Base-by-base conservation (phyloP, 2,888 invertebrate genomes). In the Athalia circularis region DNA sequence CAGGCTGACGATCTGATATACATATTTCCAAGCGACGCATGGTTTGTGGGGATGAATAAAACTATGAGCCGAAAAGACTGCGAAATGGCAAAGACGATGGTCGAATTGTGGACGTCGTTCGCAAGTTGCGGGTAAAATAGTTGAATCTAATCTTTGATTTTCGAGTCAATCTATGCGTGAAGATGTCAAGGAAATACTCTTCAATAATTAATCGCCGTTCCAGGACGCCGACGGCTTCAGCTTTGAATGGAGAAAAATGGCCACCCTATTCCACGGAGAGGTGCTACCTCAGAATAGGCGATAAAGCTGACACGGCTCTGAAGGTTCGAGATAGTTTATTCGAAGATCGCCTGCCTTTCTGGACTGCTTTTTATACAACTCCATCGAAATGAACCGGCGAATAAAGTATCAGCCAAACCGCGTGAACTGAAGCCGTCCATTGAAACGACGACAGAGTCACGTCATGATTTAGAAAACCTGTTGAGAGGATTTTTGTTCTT, bases 1-100 rank as follows among this genome's bases (percentile, higher is more conserved):
- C 92, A 92, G 80, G 91, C 91, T 0, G 92, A 92, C 80, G 92
- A 92, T 70, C 83, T 92, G 4, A 87, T 91, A 59, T 91, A 92
- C 81, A 80, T 92, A 48, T 92, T 92, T 82, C 85, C 85, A 29
- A 6, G 47, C 76, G 4, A 62, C 79, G 11, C 15, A 54, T 57
- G 52, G 11, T 11, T 54, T 9, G 43, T 29, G 57, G 43, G 3
- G 3, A 11, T 6, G 43, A 52, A 54, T 29, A 29, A 29, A 29
- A 29, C 29, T 29, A 52, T 86, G 47, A 85, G 80, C 72, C 68
- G 80, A n/a, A 65, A 80, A 2, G 90, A 90, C 78, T 78, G 81
- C 61, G 59, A 77, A 50, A 86, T 91, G 7, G 86, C 89, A 3
- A 83, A 88, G 43, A 84, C 86, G 43, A 85, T 91, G 85, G 84